Evolutionary conservation across 2,113 vertebrate species (phyloP).

Genomic region (Saimiri boliviensis): DNA sequence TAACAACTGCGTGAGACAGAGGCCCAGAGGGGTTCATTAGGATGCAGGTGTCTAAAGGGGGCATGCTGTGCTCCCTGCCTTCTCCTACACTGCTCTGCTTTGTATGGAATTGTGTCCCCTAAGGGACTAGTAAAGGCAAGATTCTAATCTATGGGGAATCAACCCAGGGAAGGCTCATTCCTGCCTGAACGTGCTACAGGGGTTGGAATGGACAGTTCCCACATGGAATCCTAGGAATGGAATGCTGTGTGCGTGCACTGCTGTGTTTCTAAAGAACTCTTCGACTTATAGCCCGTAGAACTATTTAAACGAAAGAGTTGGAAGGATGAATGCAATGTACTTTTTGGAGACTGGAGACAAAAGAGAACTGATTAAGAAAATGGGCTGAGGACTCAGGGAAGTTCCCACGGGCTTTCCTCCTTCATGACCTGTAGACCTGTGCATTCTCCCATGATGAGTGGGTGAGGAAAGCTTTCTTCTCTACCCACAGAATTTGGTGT

Average conservation of each 20-base stretch:
- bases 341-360: background rate
- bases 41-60: background rate
- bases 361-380: background rate
- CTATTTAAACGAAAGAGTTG: background rate
- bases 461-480: background rate
- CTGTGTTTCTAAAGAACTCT: background rate
- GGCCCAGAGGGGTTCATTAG: background rate
- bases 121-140: background rate
- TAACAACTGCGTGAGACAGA: background rate
- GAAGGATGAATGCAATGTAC: background rate
- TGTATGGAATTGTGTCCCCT: background rate
- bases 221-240: background rate
- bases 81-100: background rate
- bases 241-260: background rate
- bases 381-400: background rate
- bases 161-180: background rate
- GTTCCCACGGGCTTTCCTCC: background rate
- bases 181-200: background rate
- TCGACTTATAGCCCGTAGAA: background rate
- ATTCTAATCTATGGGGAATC: background rate
- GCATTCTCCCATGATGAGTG: fast-evolving
- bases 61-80: background rate
- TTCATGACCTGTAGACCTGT: no score
- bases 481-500: background rate
- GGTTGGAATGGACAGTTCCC: background rate